Conservation (phyloP, 2,888 invertebrate genomes). For the Rapana venosa region DNA sequence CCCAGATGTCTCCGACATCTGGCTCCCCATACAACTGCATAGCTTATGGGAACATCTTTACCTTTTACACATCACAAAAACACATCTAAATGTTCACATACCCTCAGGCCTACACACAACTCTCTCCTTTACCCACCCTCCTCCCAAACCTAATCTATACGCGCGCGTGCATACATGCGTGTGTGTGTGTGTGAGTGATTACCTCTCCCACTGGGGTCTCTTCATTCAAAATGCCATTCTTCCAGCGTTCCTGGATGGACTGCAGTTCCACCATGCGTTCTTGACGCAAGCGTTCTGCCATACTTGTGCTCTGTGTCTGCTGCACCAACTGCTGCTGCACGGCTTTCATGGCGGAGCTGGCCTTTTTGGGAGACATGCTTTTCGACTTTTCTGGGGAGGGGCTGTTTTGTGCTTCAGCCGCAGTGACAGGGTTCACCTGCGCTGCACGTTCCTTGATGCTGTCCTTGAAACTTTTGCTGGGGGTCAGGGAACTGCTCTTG, state of each 20-base stretch:
- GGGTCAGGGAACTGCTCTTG: constrained; percentile 50
- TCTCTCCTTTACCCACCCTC: not conserved
- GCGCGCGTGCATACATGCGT: not conserved
- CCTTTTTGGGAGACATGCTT: constrained; percentile 58
- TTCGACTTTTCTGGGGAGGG: constrained; percentile 39
- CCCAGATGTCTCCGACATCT: no score
- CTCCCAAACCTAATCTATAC: not conserved
- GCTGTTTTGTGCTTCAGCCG: not conserved
- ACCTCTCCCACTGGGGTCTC: not conserved
- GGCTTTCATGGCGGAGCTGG: constrained; percentile 57
- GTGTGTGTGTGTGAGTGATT: not conserved
- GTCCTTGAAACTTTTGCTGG: constrained; percentile 66
- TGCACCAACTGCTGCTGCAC: constrained; percentile 75
- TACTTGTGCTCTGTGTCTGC: constrained; percentile 64
- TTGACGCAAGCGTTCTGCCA: constrained; percentile 72
- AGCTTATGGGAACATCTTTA: no score
- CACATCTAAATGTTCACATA: no score
- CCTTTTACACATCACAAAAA: no score
- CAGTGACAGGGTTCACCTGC: constrained; percentile 49
- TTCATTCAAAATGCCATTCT: constrained; percentile 69
- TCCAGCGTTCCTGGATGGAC: constrained; percentile 75
- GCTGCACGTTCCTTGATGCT: constrained; percentile 62
- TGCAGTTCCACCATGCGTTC: constrained; percentile 76
- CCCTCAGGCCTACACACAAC: no score
- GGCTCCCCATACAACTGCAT: no score